phyloP scores from a whole-genome alignment of 2,797 vertebrate species.

The Phaenicophaeus curvirostris region DNA sequence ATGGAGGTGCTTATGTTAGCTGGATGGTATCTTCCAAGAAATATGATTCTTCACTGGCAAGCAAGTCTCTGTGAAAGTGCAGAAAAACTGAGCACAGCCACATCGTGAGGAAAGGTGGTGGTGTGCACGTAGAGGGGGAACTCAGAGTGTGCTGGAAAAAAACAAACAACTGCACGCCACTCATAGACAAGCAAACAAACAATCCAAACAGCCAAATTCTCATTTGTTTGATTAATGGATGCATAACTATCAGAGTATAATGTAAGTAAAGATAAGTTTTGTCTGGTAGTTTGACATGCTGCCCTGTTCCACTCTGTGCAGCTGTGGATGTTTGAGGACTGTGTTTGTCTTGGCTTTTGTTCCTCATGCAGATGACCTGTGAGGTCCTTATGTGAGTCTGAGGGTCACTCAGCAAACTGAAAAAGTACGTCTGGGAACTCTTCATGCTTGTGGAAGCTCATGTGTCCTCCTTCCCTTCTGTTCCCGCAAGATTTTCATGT shows the following conservation, averaged over 20 bases:
- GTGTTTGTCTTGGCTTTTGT: background rate
- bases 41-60: background rate
- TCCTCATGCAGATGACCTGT: background rate
- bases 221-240: background rate
- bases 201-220: background rate
- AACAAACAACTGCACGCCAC: background rate
- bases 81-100: background rate
- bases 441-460: background rate
- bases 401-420: background rate
- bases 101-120: background rate
- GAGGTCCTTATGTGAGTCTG: background rate
- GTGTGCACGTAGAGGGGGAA: background rate
- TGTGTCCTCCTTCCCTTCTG: background rate
- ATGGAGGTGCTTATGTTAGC: conserved; percentile 37
- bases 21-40: background rate
- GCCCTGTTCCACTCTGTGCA: rapidly evolving
- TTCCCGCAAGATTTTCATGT: background rate
- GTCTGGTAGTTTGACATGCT: background rate
- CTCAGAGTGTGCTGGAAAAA: background rate
- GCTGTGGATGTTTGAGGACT: background rate
- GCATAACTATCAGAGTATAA: background rate
- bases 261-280: background rate
- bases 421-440: background rate
- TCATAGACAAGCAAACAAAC: background rate
- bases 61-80: background rate